Conservation (phyloP, 2,113 vertebrate species). For the Rhinolophus sinicus region DNA sequence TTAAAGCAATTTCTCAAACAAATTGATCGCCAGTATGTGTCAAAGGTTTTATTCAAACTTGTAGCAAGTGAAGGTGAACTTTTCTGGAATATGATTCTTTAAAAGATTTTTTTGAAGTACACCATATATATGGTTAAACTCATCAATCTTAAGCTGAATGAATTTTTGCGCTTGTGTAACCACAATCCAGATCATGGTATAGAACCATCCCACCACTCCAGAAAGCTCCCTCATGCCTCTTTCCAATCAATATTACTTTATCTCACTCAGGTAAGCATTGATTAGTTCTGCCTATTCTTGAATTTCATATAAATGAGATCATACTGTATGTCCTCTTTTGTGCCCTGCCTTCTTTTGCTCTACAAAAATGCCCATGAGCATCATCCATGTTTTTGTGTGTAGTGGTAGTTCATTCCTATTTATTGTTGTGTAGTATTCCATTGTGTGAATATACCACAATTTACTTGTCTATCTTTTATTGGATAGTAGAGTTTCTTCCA, state of each 20-base stretch:
- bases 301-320: slow-evolving; percentile 22
- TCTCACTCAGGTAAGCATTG: not conserved
- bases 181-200: not conserved
- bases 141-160: not conserved
- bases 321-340: not conserved
- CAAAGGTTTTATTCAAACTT: slow-evolving; percentile 28
- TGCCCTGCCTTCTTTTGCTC: not conserved
- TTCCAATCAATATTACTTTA: not conserved
- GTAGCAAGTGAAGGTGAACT: not conserved
- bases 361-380: not conserved
- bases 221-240: not conserved
- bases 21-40: not conserved
- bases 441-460: not conserved
- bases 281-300: slow-evolving; percentile 1
- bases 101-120: not conserved
- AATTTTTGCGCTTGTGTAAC: not conserved
- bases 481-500: not conserved
- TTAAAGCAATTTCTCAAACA: not conserved
- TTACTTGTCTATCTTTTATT: not conserved
- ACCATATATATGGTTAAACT: not conserved
- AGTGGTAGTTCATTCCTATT: not conserved
- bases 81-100: not conserved
- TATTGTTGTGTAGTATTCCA: not conserved
- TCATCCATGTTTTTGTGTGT: not conserved
- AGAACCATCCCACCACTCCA: not conserved